Base-by-base conservation (phyloP, 2,888 invertebrate genomes). In the Branchellion lobata region DNA sequence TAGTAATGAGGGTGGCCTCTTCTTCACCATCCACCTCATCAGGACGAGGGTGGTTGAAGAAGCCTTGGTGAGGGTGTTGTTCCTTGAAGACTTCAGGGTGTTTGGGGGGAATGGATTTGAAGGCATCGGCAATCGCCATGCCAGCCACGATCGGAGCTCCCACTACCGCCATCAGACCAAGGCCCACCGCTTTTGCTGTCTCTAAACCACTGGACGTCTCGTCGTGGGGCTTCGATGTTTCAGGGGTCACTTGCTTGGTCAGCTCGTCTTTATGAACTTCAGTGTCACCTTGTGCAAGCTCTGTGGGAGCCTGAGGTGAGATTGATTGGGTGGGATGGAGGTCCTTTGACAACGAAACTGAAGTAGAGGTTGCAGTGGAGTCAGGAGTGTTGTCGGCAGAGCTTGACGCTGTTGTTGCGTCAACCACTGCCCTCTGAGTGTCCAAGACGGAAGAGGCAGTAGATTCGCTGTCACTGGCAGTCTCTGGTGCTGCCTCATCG, bases 91-190 rank as follows among this genome's bases (percentile, higher is more conserved):
- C 27, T 31, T 73, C 76, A 31, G 68, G 76, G 36, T 80, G 75
- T 24, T 74, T 78, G n/a, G 29, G 69, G 14, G 68, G 79, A 33
- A 51, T 75, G 40, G 36, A 33, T 34, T 65, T 78, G 65, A 94
- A 91, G 5, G 93, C 94, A 88, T 94, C 92, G 1, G 92, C 91
- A 29, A 94, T 91, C 68, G 84, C 84, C 86, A 84, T 93, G 40
- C 95, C 95, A 65, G 95, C 95, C 80, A 95, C 87, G 31, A 95
- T 91, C 2, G 96, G 96, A 29, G 93, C 94, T 51, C 93, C 94
- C 73, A 94, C 91, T 40, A 96, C 90, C 31, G 95, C 95, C 82
- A 96, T 88, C 0, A 95, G 89, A 0, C 86, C 86, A 33, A 85
- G 74, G 33, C 81, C 81, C n/a, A 81, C 72, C 31, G 79, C 81